A percentile compares a stretch with the other conserved stretches of the same genome.
Conservation (phyloP, 2,113 vertebrate species). For the Turnix velox region DNA sequence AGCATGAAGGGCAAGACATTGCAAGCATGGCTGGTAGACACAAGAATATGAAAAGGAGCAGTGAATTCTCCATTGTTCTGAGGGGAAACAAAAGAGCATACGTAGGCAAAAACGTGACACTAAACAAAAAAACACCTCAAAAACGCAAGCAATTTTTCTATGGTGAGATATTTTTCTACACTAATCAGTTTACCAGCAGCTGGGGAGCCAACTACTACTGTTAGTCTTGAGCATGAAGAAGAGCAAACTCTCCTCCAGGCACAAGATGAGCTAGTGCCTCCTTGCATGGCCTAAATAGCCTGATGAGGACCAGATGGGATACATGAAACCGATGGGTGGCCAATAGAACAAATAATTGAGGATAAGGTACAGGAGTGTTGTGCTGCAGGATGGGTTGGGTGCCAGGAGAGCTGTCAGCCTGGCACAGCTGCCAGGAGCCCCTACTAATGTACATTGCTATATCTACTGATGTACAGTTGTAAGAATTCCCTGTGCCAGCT, state of each 20-base stretch:
- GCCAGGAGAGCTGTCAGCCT: not conserved
- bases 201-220: rapidly evolving
- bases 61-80: not conserved
- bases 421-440: not conserved
- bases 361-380: not conserved
- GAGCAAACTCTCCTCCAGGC: rapidly evolving
- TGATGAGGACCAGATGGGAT: not conserved
- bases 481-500: not conserved
- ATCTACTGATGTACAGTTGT: not conserved
- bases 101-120: not conserved
- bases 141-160: not conserved
- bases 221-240: rapidly evolving
- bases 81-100: not conserved
- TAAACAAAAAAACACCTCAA: not conserved
- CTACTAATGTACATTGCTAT: not conserved
- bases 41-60: not conserved
- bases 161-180: not conserved
- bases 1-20: rapidly evolving
- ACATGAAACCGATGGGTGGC: not conserved
- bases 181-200: not conserved
- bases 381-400: not conserved
- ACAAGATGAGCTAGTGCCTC: rapidly evolving
- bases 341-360: not conserved
- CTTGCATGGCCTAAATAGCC: not conserved
- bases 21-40: not conserved